phyloP scores from a whole-genome alignment of 2,797 vertebrate genomes.

The Myoxocephalus aenaeus region DNA sequence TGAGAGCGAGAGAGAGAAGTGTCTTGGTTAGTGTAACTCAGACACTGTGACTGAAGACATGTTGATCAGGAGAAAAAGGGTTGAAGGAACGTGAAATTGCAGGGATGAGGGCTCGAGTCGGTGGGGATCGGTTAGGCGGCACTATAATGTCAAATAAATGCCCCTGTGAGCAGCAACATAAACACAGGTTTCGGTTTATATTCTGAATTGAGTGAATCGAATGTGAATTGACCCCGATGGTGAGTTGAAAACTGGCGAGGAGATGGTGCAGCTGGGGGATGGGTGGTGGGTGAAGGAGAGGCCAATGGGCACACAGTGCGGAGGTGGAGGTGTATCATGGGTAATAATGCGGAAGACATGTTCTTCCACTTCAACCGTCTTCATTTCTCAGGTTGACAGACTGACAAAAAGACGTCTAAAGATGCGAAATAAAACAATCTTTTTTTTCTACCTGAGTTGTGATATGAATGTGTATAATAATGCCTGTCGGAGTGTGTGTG shows the following conservation, averaged over 20 bases:
- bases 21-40: neutral
- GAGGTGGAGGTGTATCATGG: constrained; percentile 24
- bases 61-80: constrained; percentile 4
- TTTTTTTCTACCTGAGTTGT: neutral
- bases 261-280: constrained; percentile 5
- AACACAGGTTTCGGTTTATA: constrained; percentile 24
- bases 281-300: neutral
- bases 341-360: constrained; percentile 29
- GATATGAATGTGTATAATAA: constrained; percentile 6
- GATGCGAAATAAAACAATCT: constrained; percentile 31
- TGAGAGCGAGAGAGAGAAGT: constrained; percentile 14
- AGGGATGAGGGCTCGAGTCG: neutral
- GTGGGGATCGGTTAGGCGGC: constrained; percentile 1
- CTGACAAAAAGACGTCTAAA: constrained; percentile 18
- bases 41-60: constrained; percentile 30
- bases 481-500: neutral
- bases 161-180: constrained; percentile 12
- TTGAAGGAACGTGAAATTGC: constrained; percentile 19
- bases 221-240: constrained; percentile 31
- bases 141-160: constrained; percentile 25
- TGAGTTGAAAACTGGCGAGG: constrained; percentile 18
- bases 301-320: constrained; percentile 10
- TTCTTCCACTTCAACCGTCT: constrained; percentile 6
- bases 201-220: constrained; percentile 17
- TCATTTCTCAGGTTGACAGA: constrained; percentile 13